Evolutionary conservation across 2,113 vertebrate species (phyloP).

Genomic region (Phalacrocorax aristotelis): DNA sequence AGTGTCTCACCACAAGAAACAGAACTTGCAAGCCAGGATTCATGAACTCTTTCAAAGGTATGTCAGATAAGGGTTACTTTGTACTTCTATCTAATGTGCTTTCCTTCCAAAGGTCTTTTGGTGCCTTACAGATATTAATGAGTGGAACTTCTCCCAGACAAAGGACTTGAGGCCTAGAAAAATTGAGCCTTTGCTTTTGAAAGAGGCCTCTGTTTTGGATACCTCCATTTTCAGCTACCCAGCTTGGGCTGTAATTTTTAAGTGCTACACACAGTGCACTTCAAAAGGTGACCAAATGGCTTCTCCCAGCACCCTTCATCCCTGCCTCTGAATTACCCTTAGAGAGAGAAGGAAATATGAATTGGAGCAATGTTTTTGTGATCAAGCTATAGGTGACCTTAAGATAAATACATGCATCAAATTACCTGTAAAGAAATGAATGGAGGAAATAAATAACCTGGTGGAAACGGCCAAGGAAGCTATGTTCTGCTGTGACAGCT

Average conservation of each 20-base stretch:
- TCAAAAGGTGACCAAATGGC: constrained; percentile 3
- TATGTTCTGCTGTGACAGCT: not conserved
- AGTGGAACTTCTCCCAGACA: not conserved
- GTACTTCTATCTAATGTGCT: not conserved
- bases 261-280: not conserved
- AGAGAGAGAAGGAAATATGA: not conserved
- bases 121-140: not conserved
- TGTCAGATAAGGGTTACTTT: constrained; percentile 37
- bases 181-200: not conserved
- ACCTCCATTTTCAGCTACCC: not conserved
- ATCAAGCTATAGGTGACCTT: not conserved
- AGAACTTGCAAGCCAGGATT: constrained; percentile 63
- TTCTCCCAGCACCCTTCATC: not conserved
- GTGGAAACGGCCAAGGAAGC: not conserved
- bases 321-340: not conserved
- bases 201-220: constrained; percentile 16
- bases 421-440: not conserved
- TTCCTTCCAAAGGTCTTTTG: not conserved
- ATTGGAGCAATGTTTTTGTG: not conserved
- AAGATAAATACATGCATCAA: not conserved
- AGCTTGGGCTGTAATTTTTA: not conserved
- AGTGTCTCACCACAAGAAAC: constrained; percentile 39
- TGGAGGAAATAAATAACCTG: not conserved
- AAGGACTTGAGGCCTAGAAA: not conserved
- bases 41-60: constrained; percentile 76